Conservation (phyloP, 2,797 vertebrate species). For the Spondyliosoma cantharus region DNA sequence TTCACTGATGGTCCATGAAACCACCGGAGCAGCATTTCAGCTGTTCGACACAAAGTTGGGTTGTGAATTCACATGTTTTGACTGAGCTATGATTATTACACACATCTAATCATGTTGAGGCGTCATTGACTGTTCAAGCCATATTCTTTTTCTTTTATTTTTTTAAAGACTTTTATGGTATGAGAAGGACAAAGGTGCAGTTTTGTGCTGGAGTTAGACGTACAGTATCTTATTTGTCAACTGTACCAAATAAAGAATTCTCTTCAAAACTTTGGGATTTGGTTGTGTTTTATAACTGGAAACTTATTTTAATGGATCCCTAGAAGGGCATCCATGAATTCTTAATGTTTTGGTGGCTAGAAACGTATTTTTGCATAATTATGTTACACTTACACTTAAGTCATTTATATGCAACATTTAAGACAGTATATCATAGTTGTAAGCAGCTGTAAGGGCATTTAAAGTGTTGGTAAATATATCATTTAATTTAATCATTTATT, state of each 20-base stretch:
- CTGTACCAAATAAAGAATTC: constrained; percentile 75
- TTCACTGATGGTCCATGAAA: background rate
- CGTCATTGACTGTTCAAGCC: constrained; percentile 35
- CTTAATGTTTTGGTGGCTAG: too few species aligned
- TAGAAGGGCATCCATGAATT: background rate
- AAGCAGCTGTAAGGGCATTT: background rate
- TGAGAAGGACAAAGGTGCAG: constrained; percentile 42
- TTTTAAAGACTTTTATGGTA: constrained; percentile 6
- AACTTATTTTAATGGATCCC: background rate
- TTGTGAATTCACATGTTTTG: constrained; percentile 24
- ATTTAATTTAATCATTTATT: background rate
- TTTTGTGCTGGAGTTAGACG: constrained; percentile 60
- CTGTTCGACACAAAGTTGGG: constrained; percentile 4
- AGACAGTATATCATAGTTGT: too few species aligned
- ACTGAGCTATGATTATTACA: constrained; percentile 7
- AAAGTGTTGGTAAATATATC: background rate
- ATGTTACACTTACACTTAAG: background rate
- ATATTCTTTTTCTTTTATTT: constrained; percentile 4
- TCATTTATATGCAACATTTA: background rate
- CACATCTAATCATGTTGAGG: background rate
- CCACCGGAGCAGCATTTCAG: constrained; percentile 7
- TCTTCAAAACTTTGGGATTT: constrained; percentile 8
- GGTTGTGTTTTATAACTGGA: background rate
- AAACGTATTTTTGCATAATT: too few species aligned
- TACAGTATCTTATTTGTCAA: constrained; percentile 60